phyloP scores from a whole-genome alignment of 2,888 invertebrate species.

The Lasioglossum morio region DNA sequence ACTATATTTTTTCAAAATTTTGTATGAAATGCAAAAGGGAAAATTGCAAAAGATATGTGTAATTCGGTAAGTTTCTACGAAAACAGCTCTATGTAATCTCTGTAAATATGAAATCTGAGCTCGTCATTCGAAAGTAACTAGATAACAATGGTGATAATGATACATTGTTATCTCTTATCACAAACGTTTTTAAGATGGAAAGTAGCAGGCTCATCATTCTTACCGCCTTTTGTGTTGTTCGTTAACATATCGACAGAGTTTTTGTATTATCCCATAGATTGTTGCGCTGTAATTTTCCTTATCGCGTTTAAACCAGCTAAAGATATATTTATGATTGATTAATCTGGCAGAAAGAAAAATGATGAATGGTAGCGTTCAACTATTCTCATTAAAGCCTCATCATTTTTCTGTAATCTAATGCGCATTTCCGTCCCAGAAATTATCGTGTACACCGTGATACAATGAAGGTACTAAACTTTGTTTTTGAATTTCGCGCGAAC shows the following conservation, averaged over 20 bases:
- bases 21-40: no score
- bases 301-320: neutral
- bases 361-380: neutral
- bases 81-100: neutral
- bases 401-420: neutral
- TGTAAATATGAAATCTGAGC: neutral
- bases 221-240: neutral
- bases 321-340: neutral
- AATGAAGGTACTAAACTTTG: neutral
- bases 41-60: no score
- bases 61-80: neutral
- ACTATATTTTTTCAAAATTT: no score
- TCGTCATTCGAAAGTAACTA: neutral
- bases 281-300: neutral
- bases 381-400: neutral
- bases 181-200: neutral
- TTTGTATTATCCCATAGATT: neutral
- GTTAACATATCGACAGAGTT: neutral
- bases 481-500: constrained; percentile 1
- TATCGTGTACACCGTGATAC: neutral
- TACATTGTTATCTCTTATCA: neutral
- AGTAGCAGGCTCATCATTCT: neutral
- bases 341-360: neutral
- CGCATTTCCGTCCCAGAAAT: neutral
- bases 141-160: neutral